Evolutionary conservation across 2,888 invertebrate genomes (phyloP).

Genomic region (Heliconius erato): DNA sequence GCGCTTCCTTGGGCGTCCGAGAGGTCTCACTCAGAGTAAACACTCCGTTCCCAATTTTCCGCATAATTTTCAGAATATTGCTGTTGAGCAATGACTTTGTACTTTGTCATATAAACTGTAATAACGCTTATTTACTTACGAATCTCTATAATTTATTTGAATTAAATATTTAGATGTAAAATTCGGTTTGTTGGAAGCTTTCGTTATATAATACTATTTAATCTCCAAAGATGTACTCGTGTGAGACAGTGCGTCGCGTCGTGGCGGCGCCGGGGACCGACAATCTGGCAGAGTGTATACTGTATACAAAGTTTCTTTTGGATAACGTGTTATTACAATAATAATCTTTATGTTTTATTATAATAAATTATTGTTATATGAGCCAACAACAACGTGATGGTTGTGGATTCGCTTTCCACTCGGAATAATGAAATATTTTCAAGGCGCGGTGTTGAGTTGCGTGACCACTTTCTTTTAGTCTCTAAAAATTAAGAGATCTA

Average conservation of each 20-base stretch:
- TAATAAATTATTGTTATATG: no score
- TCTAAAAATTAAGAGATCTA: no score
- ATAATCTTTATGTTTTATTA: not conserved
- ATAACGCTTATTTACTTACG: not conserved
- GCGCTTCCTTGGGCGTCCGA: no score
- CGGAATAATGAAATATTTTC: not conserved
- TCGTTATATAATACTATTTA: conserved; percentile 23
- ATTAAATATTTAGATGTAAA: not conserved
- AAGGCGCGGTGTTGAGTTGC: no score
- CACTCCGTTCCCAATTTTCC: not conserved
- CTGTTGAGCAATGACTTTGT: no score
- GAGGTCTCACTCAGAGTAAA: no score
- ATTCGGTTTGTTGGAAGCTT: not conserved
- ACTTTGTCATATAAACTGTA: not conserved
- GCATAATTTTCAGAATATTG: not conserved
- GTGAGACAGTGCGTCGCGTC: conserved; percentile 65
- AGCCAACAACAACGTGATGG: not conserved
- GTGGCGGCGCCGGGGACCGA: conserved; percentile 60
- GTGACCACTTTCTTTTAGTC: no score
- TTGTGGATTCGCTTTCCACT: not conserved
- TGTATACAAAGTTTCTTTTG: not conserved
- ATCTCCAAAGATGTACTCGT: conserved; percentile 13
- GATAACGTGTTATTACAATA: not conserved
- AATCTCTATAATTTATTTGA: not conserved
- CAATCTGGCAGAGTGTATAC: not conserved